Evolutionary conservation across 2,797 vertebrate species (phyloP).

Genomic region (Bovichtus diacanthus): DNA sequence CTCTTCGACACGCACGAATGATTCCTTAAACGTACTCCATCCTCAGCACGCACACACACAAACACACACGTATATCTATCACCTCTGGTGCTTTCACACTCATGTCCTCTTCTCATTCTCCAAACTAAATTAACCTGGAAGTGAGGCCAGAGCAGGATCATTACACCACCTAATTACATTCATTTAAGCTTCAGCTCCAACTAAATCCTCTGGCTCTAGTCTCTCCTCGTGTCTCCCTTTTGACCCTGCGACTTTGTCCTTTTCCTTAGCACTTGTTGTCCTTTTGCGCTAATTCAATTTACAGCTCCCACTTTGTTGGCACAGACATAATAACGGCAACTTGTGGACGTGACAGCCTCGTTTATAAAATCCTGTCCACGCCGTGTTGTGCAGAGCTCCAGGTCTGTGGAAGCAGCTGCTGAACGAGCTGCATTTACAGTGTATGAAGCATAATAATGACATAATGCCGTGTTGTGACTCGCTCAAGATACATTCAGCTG

Average conservation of each 20-base stretch:
- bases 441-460: not conserved
- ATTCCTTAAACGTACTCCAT: not conserved
- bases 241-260: conserved; percentile 21
- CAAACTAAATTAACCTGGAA: conserved; percentile 54
- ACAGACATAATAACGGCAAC: not conserved
- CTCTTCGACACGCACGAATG: not conserved
- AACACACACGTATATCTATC: conserved; percentile 1
- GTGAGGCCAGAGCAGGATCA: conserved; percentile 47
- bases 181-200: conserved; percentile 38
- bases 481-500: not conserved
- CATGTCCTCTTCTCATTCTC: conserved; percentile 33
- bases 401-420: not conserved
- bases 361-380: not conserved
- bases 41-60: not conserved
- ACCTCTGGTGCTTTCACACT: conserved; percentile 47
- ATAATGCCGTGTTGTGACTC: not conserved
- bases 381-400: not conserved
- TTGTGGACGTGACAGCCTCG: not conserved
- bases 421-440: not conserved
- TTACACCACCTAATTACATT: conserved; percentile 56
- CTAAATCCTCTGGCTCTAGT: conserved; percentile 24
- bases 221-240: not conserved
- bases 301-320: not conserved
- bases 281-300: conserved; percentile 19
- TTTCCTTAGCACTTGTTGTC: conserved; percentile 11